A percentile compares a stretch with the other conserved stretches of the same genome.
Conservation (phyloP, 2,888 invertebrate species). For the Zelleria hepariella region DNA sequence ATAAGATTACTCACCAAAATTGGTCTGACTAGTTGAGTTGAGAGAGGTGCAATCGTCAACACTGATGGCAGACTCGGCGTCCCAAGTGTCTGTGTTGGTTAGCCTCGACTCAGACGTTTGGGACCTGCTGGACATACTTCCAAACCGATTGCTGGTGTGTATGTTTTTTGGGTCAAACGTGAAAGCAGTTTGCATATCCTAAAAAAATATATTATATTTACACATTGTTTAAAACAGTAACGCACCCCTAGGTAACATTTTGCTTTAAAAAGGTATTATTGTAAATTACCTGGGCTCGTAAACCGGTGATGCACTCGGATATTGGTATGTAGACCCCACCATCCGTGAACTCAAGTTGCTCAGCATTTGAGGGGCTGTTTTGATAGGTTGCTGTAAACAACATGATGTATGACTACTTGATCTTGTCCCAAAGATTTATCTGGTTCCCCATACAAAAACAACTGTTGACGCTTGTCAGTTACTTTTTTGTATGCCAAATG, state of each 20-base stretch:
- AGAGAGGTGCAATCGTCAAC: slow-evolving; percentile 57
- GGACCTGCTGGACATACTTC: slow-evolving; percentile 24
- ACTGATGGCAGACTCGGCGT: slow-evolving; percentile 54
- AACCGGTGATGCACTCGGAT: slow-evolving; percentile 92
- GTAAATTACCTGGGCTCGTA: slow-evolving; percentile 56
- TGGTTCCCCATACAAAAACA: too few species aligned
- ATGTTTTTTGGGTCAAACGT: slow-evolving; percentile 48
- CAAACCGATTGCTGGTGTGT: slow-evolving; percentile 33
- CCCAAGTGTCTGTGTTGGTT: slow-evolving; percentile 44
- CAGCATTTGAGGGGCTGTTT: slow-evolving; percentile 17
- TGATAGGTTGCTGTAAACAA: slow-evolving; percentile 34
- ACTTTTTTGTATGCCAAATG: too few species aligned
- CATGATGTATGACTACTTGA: too few species aligned
- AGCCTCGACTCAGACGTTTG: slow-evolving; percentile 36
- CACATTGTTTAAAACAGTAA: too few species aligned
- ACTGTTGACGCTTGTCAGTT: too few species aligned
- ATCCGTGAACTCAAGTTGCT: slow-evolving; percentile 30
- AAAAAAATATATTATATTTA: too few species aligned
- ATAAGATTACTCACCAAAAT: slow-evolving; percentile 31
- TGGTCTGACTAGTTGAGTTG: slow-evolving; percentile 48
- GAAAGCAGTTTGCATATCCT: slow-evolving; percentile 35
- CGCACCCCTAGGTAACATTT: too few species aligned
- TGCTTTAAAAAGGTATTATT: background rate
- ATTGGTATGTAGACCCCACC: slow-evolving; percentile 90
- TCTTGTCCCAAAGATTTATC: too few species aligned